Evolutionary conservation across 2,113 vertebrate genomes (phyloP).

Genomic region (Myiozetetes cayanensis): DNA sequence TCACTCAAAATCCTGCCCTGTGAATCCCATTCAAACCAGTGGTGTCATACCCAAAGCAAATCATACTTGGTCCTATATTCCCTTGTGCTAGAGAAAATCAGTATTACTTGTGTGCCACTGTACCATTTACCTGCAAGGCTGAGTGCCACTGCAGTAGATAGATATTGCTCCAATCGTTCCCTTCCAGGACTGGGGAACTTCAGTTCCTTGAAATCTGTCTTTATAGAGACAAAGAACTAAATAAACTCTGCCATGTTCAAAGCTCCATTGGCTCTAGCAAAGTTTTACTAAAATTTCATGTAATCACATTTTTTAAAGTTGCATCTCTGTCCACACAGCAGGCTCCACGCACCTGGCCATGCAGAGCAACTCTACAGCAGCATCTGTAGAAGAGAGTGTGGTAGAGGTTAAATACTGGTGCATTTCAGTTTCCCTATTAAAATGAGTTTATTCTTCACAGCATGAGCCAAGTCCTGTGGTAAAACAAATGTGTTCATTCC

Average conservation of each 20-base stretch:
- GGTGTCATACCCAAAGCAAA: not conserved
- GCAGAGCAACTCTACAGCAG: not conserved
- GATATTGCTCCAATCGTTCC: not conserved
- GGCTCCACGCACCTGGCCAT: slow-evolving; percentile 1
- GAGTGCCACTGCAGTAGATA: not conserved
- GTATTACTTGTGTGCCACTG: not conserved
- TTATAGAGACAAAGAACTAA: not conserved
- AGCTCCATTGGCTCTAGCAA: not conserved
- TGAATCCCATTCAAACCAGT: not conserved
- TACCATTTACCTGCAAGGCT: not conserved
- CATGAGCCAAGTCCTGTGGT: not conserved
- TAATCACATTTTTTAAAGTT: not conserved
- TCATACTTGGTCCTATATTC: not conserved
- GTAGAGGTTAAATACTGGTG: not conserved
- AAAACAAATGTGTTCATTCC: not conserved
- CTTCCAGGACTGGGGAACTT: not conserved
- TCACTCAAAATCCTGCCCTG: not conserved
- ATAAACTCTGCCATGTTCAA: not conserved
- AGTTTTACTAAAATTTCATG: not conserved
- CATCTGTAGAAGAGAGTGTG: slow-evolving; percentile 9
- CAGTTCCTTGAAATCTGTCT: not conserved
- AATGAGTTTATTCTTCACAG: not conserved
- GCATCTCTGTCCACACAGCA: slow-evolving; percentile 3
- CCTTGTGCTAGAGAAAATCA: not conserved
- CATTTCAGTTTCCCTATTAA: not conserved